Evolutionary conservation across 2,888 invertebrate genomes (phyloP).

Genomic region (Julus scandinavius): DNA sequence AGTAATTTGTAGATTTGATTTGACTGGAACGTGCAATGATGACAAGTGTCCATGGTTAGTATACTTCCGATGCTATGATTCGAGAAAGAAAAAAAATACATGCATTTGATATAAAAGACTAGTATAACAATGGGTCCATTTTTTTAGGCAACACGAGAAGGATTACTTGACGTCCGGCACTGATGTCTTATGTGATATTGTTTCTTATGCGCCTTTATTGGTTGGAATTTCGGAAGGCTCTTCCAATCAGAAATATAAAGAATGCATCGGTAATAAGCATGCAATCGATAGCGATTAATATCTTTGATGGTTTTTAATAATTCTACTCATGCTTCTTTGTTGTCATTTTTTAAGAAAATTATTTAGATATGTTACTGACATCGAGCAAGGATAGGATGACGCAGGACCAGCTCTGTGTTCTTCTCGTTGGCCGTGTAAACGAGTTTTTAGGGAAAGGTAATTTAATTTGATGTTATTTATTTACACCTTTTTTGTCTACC

Average conservation of each 20-base stretch:
- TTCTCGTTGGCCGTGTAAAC: slow-evolving; percentile 54
- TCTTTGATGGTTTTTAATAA: neutral
- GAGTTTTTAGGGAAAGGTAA: slow-evolving; percentile 54
- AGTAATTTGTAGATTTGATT: slow-evolving; percentile 59
- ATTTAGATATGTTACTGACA: slow-evolving; percentile 58
- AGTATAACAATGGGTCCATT: neutral
- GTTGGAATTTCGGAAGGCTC: slow-evolving; percentile 60
- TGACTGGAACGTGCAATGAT: slow-evolving; percentile 61
- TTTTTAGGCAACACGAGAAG: slow-evolving; percentile 56
- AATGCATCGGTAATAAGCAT: neutral
- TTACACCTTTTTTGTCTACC: too few relatives aligned
- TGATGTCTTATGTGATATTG: slow-evolving; percentile 64
- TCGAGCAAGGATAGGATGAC: slow-evolving; percentile 55
- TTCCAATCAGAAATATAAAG: slow-evolving; percentile 56
- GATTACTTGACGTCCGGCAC: slow-evolving; percentile 62
- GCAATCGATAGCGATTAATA: neutral
- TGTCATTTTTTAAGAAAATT: slow-evolving; percentile 40
- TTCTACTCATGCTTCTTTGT: neutral
- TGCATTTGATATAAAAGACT: neutral
- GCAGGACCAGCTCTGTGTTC: slow-evolving; percentile 53
- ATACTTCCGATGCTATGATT: neutral
- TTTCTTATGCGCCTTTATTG: slow-evolving; percentile 63
- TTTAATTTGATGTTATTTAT: neutral
- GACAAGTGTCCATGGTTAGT: slow-evolving; percentile 58
- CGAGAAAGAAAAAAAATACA: neutral